Evolutionary conservation across 2,113 vertebrate species (phyloP).

Genomic region (Carettochelys insculpta): DNA sequence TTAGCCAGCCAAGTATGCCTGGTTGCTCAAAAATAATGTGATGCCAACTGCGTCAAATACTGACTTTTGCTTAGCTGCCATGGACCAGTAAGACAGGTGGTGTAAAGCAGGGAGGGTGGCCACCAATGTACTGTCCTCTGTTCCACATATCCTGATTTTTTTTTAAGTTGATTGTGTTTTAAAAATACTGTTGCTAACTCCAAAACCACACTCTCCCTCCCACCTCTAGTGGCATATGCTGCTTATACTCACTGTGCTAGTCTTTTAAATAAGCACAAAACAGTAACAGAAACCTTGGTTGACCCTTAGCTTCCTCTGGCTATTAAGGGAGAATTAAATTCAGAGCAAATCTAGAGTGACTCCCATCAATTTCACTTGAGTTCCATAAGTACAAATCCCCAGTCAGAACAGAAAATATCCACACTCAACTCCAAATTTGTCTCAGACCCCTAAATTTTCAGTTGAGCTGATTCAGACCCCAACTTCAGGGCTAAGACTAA

Average conservation of each 20-base stretch:
- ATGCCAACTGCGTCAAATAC: neutral
- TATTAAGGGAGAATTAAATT: neutral
- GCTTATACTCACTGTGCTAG: neutral
- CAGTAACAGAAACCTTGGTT: neutral
- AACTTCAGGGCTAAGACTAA: neutral
- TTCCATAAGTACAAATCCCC: neutral
- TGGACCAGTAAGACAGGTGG: neutral
- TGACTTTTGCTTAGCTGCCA: neutral
- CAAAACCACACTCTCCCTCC: neutral
- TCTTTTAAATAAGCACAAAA: neutral
- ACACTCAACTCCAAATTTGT: neutral
- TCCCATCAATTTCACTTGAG: neutral
- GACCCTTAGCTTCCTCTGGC: neutral
- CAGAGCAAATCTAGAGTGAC: neutral
- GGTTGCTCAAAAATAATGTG: neutral
- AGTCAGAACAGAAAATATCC: neutral
- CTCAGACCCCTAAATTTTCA: slow-evolving; percentile 3
- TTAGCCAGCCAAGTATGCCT: neutral
- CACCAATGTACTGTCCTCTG: neutral
- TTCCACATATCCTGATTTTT: neutral
- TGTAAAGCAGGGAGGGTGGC: neutral
- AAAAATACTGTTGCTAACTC: neutral
- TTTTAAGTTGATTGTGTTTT: neutral
- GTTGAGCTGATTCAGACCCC: neutral
- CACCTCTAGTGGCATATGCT: neutral